Evolutionary conservation across 2,888 invertebrate species (phyloP), one percentile per base, ranked within the genome.

Genomic region (Criorhina ranunculi): DNA sequence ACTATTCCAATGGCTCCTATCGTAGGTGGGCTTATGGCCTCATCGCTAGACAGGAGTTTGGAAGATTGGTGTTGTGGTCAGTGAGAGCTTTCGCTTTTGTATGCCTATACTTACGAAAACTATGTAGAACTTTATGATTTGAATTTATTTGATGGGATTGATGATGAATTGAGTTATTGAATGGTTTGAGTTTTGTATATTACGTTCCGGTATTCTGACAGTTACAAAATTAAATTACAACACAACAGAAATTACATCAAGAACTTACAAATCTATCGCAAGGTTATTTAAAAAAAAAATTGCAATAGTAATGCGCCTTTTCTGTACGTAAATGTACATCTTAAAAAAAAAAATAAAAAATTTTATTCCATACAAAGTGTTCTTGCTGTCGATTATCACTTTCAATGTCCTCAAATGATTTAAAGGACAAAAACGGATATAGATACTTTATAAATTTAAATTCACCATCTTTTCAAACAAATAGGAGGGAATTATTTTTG

Each of bases 11-110:
- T 29, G 2, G 7, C 51, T 51, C 8, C 3, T 4, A 6, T 24
- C 24, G n/a, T 49, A 29, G 29, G 5, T 29, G 12, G 29, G 51
- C n/a, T 12, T 51, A 12, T 29, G 31, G 12, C 31, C 51, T 24
- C 24, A 6, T 5, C 4, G 5, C 31, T 51, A 29, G 24, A 29
- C 51, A 29, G 31, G 29, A 31, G 51, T 1, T 29, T 51, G 51
- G 51, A 51, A 29, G 12, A 51, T 51, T 51, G 51, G 51, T 51
- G 51, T 51, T 51, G 11, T 12, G 51, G 31, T 51, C 51, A 51
- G 51, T 51, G 51, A 51, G 51, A 51, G 51, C 29, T 51, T 51
- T 31, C 51, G 51, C 29, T 31, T 31, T 11, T 12, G 8, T 51
- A 46, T 46, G 9, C 11, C 3, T 46, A 46, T 51, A 51, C 51